These are phyloP conservation scores for Drosophila hydei DNA, from an alignment of 1,140 invertebrate species.

Conservation along the genomic window DNA sequence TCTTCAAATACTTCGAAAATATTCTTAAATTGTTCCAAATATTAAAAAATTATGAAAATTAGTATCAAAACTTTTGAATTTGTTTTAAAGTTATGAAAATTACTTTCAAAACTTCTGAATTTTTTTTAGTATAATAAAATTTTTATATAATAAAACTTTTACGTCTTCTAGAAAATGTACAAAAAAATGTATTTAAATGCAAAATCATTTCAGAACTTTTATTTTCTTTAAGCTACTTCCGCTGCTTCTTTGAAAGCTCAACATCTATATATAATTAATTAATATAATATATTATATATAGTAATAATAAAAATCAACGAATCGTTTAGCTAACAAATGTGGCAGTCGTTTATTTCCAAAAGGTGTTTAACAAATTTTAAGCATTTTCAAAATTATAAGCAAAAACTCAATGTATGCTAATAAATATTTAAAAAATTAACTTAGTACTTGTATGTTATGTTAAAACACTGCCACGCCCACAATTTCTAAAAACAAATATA, in stretches of 20 bases:
- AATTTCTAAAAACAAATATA: slow-evolving; percentile 34
- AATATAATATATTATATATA: slow-evolving; percentile 6
- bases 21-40: background rate
- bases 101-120: background rate
- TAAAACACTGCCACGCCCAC: slow-evolving; percentile 49
- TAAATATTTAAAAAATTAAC: background rate
- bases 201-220: too few species aligned
- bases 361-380: background rate
- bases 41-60: background rate
- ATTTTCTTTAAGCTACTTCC: too few species aligned
- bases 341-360: slow-evolving; percentile 12
- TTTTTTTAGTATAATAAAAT: too few species aligned
- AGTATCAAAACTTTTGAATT: background rate
- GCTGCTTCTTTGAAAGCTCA: slow-evolving; percentile 14
- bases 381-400: slow-evolving; percentile 2
- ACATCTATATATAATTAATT: background rate
- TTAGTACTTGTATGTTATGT: slow-evolving; percentile 9
- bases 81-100: background rate
- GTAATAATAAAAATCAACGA: background rate
- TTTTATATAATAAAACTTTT: too few species aligned
- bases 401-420: background rate
- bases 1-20: too few species aligned
- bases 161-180: too few species aligned
- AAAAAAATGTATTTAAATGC: too few species aligned
- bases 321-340: slow-evolving; percentile 10